phyloP scores from a whole-genome alignment of 2,888 invertebrate genomes.

The Tetramorium bicarinatum region DNA sequence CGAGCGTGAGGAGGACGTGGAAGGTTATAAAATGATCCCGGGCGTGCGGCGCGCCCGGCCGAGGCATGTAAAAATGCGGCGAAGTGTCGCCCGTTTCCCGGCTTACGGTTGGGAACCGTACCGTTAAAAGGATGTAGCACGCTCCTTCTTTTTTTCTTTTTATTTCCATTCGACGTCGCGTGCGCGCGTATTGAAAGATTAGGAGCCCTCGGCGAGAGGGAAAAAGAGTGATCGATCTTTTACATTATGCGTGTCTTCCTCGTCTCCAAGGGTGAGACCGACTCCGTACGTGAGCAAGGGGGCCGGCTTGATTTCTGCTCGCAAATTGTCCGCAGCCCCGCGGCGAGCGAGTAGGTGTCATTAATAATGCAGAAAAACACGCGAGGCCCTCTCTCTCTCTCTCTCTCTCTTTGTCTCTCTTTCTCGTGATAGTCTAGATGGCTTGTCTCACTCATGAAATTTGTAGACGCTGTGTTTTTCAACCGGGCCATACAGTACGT shows the following conservation, averaged over 20 bases:
- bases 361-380: slow-evolving; percentile 52
- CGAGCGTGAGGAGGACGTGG: slow-evolving; percentile 48
- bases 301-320: slow-evolving; percentile 35
- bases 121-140: slow-evolving; percentile 38
- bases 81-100: slow-evolving; percentile 14
- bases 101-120: background rate
- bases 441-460: slow-evolving; percentile 43
- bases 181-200: slow-evolving; percentile 43
- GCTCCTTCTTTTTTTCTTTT: slow-evolving; percentile 24
- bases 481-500: background rate
- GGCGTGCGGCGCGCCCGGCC: slow-evolving; percentile 18
- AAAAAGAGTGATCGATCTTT: slow-evolving; percentile 27
- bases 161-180: slow-evolving; percentile 15
- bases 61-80: slow-evolving; percentile 49
- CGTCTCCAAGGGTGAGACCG: background rate
- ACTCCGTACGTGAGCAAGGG: background rate
- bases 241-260: slow-evolving; percentile 27
- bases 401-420: too few species aligned
- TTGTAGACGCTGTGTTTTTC: slow-evolving; percentile 41
- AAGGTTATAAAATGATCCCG: slow-evolving; percentile 50
- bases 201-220: background rate
- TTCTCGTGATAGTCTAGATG: background rate
- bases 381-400: background rate
- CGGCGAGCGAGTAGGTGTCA: background rate
- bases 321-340: slow-evolving; percentile 22